These are phyloP conservation scores for Muntiacus reevesi DNA, from an alignment of 2,113 vertebrate genomes.

Conservation along the genomic window DNA sequence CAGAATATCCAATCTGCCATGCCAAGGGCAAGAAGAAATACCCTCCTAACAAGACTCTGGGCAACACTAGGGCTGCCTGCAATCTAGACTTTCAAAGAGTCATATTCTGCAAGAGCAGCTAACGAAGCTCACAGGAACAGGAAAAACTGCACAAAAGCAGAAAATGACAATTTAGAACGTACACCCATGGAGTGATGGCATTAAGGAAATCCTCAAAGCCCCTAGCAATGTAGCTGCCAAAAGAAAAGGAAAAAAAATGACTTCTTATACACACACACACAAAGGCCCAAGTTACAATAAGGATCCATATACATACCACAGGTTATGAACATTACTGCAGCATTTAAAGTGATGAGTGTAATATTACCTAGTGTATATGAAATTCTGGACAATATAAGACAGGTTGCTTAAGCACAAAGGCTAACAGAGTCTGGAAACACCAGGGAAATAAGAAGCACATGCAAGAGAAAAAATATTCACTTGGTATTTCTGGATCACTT, in stretches of 20 bases:
- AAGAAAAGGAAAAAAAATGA: not conserved
- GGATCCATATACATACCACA: conserved; percentile 2
- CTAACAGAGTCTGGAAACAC: conserved; percentile 58
- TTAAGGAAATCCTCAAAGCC: conserved; percentile 58
- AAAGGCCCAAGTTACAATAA: conserved; percentile 47
- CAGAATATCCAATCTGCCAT: conserved; percentile 57
- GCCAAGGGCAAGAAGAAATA: conserved; percentile 34
- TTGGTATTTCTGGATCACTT: conserved; percentile 28
- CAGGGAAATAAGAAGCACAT: conserved; percentile 66
- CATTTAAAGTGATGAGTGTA: conserved; percentile 42
- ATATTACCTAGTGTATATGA: conserved; percentile 24
- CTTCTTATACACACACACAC: conserved; percentile 4
- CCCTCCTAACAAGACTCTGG: conserved; percentile 60
- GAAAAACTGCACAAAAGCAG: conserved; percentile 61
- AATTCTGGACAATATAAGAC: conserved; percentile 50
- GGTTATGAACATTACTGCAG: conserved; percentile 39
- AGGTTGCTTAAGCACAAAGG: conserved; percentile 56
- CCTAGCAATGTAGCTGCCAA: conserved; percentile 57
- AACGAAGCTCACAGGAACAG: conserved; percentile 49
- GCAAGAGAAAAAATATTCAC: conserved; percentile 24
- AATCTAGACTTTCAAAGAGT: conserved; percentile 19
- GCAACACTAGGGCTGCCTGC: not conserved
- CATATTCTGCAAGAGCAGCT: conserved; percentile 46
- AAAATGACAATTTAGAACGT: conserved; percentile 63
- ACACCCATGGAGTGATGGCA: conserved; percentile 46